Conservation (phyloP, 2,113 vertebrate species). For the Dasyornis broadbenti region DNA sequence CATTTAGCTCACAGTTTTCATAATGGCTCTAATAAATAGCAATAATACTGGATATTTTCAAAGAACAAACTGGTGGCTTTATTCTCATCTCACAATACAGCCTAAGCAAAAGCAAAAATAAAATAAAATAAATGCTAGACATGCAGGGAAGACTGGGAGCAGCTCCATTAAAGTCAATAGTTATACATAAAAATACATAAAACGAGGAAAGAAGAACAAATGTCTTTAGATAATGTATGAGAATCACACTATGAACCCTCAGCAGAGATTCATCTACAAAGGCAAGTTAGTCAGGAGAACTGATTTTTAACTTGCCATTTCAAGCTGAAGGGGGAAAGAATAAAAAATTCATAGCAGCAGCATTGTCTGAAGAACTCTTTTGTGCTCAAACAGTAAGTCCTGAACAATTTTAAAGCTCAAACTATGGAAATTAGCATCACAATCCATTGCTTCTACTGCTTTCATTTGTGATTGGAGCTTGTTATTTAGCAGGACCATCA, state of each 20-base stretch:
- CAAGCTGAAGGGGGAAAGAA: neutral
- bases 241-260: slow-evolving; percentile 15
- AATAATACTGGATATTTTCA: neutral
- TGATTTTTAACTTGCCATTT: slow-evolving; percentile 14
- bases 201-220: neutral
- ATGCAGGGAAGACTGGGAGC: neutral
- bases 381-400: neutral
- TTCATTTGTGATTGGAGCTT: neutral
- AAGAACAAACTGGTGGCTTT: slow-evolving; percentile 5
- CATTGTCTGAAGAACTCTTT: neutral
- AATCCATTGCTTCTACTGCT: neutral
- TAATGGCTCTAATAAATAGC: slow-evolving; percentile 5
- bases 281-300: neutral
- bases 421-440: neutral
- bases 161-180: slow-evolving; percentile 25
- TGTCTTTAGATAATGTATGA: slow-evolving; percentile 33
- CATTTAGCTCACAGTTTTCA: neutral
- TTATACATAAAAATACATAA: slow-evolving; percentile 12
- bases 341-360: slow-evolving; percentile 7
- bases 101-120: neutral
- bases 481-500: neutral
- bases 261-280: neutral
- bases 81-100: neutral
- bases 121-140: slow-evolving; percentile 17
- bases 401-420: neutral